Conservation (phyloP, 2,797 vertebrate genomes). For the Lutjanus argentimaculatus region DNA sequence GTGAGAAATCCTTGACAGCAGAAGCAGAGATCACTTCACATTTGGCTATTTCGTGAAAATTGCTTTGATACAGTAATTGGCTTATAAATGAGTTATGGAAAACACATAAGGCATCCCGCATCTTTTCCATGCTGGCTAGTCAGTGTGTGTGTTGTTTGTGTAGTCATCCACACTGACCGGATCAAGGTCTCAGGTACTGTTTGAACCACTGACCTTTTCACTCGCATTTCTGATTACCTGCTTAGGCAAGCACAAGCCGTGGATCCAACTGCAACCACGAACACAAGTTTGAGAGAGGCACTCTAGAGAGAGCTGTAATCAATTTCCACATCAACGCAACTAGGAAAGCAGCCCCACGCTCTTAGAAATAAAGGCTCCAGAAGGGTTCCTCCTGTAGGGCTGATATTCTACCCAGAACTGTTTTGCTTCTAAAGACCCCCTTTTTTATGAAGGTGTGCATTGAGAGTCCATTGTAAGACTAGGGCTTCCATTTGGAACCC, state of each 20-base stretch:
- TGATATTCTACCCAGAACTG: too few species aligned
- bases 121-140: neutral
- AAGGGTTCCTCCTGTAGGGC: too few species aligned
- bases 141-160: slow-evolving; percentile 19
- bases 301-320: slow-evolving; percentile 22
- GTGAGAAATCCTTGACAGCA: slow-evolving; percentile 47
- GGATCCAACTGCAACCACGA: slow-evolving; percentile 4
- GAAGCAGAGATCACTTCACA: slow-evolving; percentile 45
- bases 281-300: slow-evolving; percentile 11
- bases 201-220: slow-evolving; percentile 55
- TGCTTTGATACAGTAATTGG: slow-evolving; percentile 62
- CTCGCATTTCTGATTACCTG: slow-evolving; percentile 46
- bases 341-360: neutral
- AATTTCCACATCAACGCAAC: slow-evolving; percentile 22
- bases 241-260: slow-evolving; percentile 31
- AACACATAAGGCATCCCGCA: neutral
- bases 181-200: slow-evolving; percentile 47
- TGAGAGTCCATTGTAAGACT: too few species aligned
- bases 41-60: slow-evolving; percentile 45
- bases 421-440: too few species aligned
- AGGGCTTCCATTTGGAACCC: too few species aligned
- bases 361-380: too few species aligned
- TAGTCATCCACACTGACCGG: slow-evolving; percentile 11
- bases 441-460: too few species aligned
- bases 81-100: slow-evolving; percentile 52